Evolutionary conservation across 2,113 vertebrate genomes (phyloP).

Genomic region (Phylloscopus trochilus): DNA sequence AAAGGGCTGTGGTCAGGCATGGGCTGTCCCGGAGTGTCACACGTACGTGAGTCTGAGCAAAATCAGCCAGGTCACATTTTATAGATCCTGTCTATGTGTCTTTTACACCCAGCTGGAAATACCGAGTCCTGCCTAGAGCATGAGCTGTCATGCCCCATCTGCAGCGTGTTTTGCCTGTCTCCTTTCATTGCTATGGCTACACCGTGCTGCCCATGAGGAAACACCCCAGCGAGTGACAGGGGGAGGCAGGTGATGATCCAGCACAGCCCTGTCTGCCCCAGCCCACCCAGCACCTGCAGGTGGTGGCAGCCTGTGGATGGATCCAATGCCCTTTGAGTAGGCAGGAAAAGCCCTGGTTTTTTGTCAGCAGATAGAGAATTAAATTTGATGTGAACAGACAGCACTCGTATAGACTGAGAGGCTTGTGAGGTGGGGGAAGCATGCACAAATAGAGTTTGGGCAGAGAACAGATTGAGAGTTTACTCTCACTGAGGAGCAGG

Average conservation of each 20-base stretch:
- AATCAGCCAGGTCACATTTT: slow-evolving; percentile 1
- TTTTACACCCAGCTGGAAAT: slow-evolving; percentile 13
- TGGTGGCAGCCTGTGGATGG: neutral
- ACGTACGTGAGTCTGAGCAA: neutral
- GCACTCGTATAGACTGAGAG: neutral
- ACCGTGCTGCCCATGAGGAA: rapidly evolving
- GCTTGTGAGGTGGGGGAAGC: neutral
- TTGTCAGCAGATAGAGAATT: neutral
- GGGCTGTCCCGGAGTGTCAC: neutral
- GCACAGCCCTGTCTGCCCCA: neutral
- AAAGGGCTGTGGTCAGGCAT: neutral
- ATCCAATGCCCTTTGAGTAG: neutral
- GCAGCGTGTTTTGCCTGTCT: neutral
- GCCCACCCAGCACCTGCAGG: neutral
- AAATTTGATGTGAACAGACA: neutral
- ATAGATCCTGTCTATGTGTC: neutral
- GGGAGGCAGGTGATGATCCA: neutral
- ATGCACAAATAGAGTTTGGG: neutral
- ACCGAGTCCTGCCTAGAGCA: neutral
- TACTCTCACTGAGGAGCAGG: neutral
- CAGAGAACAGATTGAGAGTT: neutral
- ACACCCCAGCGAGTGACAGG: neutral
- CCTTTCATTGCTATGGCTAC: neutral
- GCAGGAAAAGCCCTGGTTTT: neutral
- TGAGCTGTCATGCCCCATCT: neutral